Percentiles rank a stretch among this genome's conserved stretches.
Evolutionary conservation across 1,140 invertebrate genomes (phyloP).

Genomic region (Eubasilissa regina): DNA sequence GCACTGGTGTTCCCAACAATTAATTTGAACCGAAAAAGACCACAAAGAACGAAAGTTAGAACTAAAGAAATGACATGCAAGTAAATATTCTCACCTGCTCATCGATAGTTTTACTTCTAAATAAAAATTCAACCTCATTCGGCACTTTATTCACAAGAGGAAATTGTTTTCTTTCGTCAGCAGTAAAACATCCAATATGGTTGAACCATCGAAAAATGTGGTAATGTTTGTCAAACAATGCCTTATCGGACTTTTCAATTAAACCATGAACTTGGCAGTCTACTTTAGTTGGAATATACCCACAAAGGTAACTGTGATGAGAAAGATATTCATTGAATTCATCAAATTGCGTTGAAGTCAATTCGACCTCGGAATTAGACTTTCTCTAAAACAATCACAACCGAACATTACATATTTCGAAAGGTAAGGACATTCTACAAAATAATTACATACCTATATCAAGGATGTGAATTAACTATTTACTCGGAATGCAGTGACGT

Average conservation of each 20-base stretch:
- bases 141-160: conserved; percentile 62
- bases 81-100: conserved; percentile 66
- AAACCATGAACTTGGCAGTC: conserved; percentile 71
- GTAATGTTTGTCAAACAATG: conserved; percentile 65
- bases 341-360: conserved; percentile 26
- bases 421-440: conserved; percentile 7
- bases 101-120: conserved; percentile 62
- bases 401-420: conserved; percentile 25
- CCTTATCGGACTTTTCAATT: conserved; percentile 59
- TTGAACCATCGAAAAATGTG: conserved; percentile 75
- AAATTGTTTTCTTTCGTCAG: conserved; percentile 69
- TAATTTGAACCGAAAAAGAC: conserved; percentile 50
- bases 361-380: conserved; percentile 42
- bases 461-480: conserved; percentile 33
- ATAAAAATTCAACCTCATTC: conserved; percentile 61
- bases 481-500: conserved; percentile 45
- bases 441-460: conserved; percentile 20
- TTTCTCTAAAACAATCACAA: conserved; percentile 39
- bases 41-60: conserved; percentile 47
- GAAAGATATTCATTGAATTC: conserved; percentile 64
- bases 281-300: conserved; percentile 71
- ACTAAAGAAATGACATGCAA: conserved; percentile 47
- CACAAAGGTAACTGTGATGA: conserved; percentile 73
- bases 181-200: conserved; percentile 75
- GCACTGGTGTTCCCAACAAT: conserved; percentile 17